Percentiles rank a stretch among this genome's conserved stretches.
phyloP scores from a whole-genome alignment of 2,888 invertebrate genomes.

The Lacanobia oleracea region DNA sequence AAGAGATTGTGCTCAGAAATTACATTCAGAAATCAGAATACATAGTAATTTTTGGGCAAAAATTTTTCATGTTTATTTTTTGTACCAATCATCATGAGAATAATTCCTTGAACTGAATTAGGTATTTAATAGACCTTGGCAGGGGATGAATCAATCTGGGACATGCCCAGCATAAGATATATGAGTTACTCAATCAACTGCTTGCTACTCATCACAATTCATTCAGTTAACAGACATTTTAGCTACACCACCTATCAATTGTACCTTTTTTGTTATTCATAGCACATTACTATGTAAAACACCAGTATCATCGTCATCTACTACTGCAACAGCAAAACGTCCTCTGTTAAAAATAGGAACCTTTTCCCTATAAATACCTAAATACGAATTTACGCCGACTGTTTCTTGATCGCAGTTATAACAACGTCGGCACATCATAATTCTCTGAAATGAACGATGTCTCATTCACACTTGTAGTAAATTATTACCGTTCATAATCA shows the following conservation, averaged over 20 bases:
- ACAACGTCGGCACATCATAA: constrained; percentile 21
- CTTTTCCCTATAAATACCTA: background rate
- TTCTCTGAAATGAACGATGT: constrained; percentile 34
- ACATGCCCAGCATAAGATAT: background rate
- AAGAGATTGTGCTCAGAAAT: background rate
- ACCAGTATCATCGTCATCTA: background rate
- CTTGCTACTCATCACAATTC: background rate
- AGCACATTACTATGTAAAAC: constrained; percentile 15
- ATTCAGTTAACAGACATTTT: constrained; percentile 1
- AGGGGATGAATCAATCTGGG: constrained; percentile 15
- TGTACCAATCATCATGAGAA: background rate
- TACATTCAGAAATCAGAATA: background rate
- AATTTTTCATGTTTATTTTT: too few species aligned
- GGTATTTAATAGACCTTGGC: constrained; percentile 5
- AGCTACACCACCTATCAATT: background rate
- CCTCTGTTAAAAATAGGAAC: constrained; percentile 11
- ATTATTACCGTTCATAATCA: constrained; percentile 39
- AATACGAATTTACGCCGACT: constrained; percentile 4
- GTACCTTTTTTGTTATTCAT: constrained; percentile 2
- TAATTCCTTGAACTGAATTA: background rate
- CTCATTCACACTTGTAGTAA: constrained; percentile 41
- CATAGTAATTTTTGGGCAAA: background rate
- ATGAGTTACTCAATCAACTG: constrained; percentile 5
- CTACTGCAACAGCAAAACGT: constrained; percentile 4
- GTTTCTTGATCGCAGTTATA: constrained; percentile 8